These are phyloP conservation scores for Agrilus biguttatus DNA, from an alignment of 2,888 invertebrate genomes.

Conservation along the genomic window DNA sequence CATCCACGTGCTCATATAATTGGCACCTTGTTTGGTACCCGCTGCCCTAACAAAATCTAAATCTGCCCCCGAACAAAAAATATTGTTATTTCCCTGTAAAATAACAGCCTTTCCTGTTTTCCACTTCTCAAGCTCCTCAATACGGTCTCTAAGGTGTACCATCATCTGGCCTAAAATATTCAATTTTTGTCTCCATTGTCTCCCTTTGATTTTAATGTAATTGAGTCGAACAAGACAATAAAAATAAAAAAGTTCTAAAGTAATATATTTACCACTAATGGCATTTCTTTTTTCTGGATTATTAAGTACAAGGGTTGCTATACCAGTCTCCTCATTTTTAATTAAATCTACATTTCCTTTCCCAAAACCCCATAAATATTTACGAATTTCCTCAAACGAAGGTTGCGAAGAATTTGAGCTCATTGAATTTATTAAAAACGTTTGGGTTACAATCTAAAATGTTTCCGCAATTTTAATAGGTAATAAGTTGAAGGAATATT, in stretches of 20 bases:
- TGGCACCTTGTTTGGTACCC: conserved; percentile 15
- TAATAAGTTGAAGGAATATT: too few species aligned
- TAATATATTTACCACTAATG: conserved; percentile 18
- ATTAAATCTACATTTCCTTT: conserved; percentile 17
- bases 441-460: too few species aligned
- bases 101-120: conserved; percentile 22
- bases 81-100: conserved; percentile 17
- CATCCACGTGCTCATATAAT: conserved; percentile 21
- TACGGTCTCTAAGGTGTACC: conserved; percentile 19
- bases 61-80: conserved; percentile 26
- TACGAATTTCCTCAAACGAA: conserved; percentile 12
- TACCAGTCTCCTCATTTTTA: conserved; percentile 17
- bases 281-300: conserved; percentile 22
- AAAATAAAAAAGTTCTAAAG: neutral
- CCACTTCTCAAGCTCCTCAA: conserved; percentile 21
- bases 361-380: conserved; percentile 12
- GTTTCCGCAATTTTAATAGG: too few species aligned
- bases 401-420: neutral
- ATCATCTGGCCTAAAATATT: conserved; percentile 22
- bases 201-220: neutral
- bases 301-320: conserved; percentile 20
- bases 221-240: too few species aligned
- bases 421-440: too few species aligned
- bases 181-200: neutral
- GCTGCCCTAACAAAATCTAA: conserved; percentile 18